Base-by-base conservation (phyloP, 2,888 invertebrate genomes). In the Rotaria sp. region DNA sequence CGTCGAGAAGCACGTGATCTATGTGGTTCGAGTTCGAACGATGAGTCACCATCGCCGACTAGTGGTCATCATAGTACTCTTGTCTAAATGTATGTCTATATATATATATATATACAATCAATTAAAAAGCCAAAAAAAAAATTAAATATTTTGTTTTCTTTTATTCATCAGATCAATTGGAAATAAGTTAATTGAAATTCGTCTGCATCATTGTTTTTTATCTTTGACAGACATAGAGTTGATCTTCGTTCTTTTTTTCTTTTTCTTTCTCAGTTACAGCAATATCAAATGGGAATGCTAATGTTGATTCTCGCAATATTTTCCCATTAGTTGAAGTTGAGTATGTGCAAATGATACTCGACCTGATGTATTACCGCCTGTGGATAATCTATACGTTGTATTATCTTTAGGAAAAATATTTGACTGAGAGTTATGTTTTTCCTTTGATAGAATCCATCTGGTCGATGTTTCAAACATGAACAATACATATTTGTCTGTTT, bases 1-100 rank as follows among this genome's bases (percentile, higher is more conserved):
- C 80, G 45, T 80, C 80, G 80, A 80, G 80, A 80, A 80, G 80
- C 80, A 45, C 41, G 45, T 15, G 45, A 80, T 80, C 26, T 80
- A 80, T 80, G 80, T 80, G 80, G 80, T 5, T 80, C 80, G n/a
- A 45, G 45, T 41, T 45, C 80, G n/a, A 67, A 67, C 35, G 80
- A 80, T n/a, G 80, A 80, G n/a, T 80, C 80, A 80, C 80, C 80
- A 45, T 80, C 80, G 5, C 80, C 80, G 1, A 67, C 67, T 7
- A 35, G 35, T 67, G 67, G 67, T 67, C 67, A 67, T 35, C 67
- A 67, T 35, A 67, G 67, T 67, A 67, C 67, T 67, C 67, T 67
- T 67, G 67, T 67, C 21, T 67, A 67, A 55, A 67, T 67, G 67
- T 67, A 38, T 21, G 38, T 35, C 15, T 67, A 67, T 67, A 30